A percentile compares a stretch with the other conserved stretches of the same genome.
phyloP scores from a whole-genome alignment of 2,113 vertebrate species.

The Pungitius pungitius region DNA sequence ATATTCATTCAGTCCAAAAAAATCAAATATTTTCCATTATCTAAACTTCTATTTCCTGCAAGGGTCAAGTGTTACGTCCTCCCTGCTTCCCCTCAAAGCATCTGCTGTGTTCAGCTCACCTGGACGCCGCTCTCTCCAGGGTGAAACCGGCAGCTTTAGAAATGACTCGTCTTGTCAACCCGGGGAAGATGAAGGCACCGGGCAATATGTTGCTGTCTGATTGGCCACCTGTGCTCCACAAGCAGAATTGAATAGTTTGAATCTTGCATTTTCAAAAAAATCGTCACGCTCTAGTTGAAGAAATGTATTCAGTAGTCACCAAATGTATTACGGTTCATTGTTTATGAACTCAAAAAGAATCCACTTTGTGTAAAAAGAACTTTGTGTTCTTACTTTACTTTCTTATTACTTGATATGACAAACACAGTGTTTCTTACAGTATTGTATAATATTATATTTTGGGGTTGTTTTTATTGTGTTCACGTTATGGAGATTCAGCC shows the following conservation, averaged over 20 bases:
- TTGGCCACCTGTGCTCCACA: slow-evolving; percentile 58
- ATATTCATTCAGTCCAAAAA: background rate
- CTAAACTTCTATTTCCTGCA: background rate
- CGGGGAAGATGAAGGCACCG: slow-evolving; percentile 48
- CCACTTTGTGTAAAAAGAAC: background rate
- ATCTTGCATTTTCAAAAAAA: slow-evolving; percentile 28
- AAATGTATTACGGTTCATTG: background rate
- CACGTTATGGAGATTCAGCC: background rate
- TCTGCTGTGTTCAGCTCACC: slow-evolving; percentile 60
- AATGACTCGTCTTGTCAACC: slow-evolving; percentile 59
- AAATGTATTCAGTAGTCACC: background rate
- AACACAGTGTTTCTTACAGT: background rate
- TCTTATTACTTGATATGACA: background rate
- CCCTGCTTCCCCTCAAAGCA: slow-evolving; percentile 42
- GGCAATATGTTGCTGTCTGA: slow-evolving; percentile 68
- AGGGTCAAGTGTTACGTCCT: slow-evolving; percentile 32
- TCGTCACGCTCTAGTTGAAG: background rate
- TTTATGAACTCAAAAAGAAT: background rate
- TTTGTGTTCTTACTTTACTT: no score
- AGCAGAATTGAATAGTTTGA: slow-evolving; percentile 41
- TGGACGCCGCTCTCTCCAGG: slow-evolving; percentile 50
- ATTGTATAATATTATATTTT: background rate
- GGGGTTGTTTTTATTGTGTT: background rate
- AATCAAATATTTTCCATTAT: background rate
- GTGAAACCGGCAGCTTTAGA: slow-evolving; percentile 51